Percentiles rank a stretch among this genome's conserved stretches.
Conservation (phyloP, 2,113 vertebrate genomes). For the Garra rufa region DNA sequence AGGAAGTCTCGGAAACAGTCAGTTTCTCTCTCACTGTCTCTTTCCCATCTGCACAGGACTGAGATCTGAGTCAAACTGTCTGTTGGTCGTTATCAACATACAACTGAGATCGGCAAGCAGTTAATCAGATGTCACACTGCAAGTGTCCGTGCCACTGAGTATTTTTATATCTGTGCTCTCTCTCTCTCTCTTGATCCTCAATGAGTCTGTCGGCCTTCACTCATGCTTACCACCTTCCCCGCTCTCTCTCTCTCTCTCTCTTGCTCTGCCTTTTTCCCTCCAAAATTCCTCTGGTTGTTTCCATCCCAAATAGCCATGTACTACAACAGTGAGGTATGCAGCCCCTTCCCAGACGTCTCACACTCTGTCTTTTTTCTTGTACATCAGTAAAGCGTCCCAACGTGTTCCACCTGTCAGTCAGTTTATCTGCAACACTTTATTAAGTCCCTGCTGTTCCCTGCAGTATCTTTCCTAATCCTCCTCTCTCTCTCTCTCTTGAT, state of each 20-base stretch:
- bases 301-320: constrained; percentile 66
- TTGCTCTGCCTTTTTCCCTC: constrained; percentile 50
- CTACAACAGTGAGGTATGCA: constrained; percentile 65
- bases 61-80: background rate
- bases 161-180: constrained; percentile 53
- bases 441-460: constrained; percentile 11
- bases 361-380: constrained; percentile 60
- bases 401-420: constrained; percentile 22
- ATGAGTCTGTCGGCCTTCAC: background rate
- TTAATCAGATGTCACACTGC: background rate
- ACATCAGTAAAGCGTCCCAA: constrained; percentile 32
- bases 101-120: constrained; percentile 5
- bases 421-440: constrained; percentile 34
- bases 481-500: constrained; percentile 37
- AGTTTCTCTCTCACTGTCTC: constrained; percentile 20
- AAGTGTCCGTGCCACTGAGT: background rate
- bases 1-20: background rate
- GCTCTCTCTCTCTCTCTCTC: constrained; percentile 1
- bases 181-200: constrained; percentile 57
- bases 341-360: constrained; percentile 33
- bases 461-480: background rate
- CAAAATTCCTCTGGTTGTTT: constrained; percentile 51
- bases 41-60: constrained; percentile 32
- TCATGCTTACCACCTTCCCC: background rate
- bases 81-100: constrained; percentile 17